These are phyloP conservation scores for Chelon labrosus DNA, from an alignment of 2,797 vertebrate species.

Conservation along the genomic window DNA sequence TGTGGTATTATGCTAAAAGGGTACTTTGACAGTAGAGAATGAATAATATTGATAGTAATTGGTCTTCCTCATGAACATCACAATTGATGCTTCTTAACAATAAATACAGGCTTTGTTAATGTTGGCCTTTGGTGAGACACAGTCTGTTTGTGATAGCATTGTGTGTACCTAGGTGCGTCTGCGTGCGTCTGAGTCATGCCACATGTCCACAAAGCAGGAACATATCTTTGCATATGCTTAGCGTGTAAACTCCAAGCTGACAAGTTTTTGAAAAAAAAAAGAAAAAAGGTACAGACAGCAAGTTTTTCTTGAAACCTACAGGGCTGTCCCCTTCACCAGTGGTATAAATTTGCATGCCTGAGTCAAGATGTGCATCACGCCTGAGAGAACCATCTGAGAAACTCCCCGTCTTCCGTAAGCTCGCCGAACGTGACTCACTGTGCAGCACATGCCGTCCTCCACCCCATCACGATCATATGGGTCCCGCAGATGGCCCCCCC, in stretches of 20 bases:
- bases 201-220: not conserved
- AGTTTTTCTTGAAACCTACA: slow-evolving; percentile 7
- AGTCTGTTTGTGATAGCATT: slow-evolving; percentile 13
- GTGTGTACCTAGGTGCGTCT: slow-evolving; percentile 5
- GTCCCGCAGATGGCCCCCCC: slow-evolving; percentile 8
- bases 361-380: slow-evolving; percentile 61
- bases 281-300: not conserved
- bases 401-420: slow-evolving; percentile 37
- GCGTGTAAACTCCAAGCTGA: slow-evolving; percentile 4
- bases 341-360: slow-evolving; percentile 45
- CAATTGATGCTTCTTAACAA: not conserved
- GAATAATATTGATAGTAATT: not conserved
- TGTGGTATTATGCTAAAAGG: not conserved
- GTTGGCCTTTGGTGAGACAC: slow-evolving; percentile 9
- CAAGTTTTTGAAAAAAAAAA: no score
- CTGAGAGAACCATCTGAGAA: slow-evolving; percentile 40
- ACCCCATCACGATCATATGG: not conserved
- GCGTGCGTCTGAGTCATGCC: slow-evolving; percentile 24
- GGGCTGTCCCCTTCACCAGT: slow-evolving; percentile 1
- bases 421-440: slow-evolving; percentile 53
- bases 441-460: slow-evolving; percentile 16
- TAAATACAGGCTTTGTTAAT: slow-evolving; percentile 2
- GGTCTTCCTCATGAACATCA: not conserved
- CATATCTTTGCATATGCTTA: slow-evolving; percentile 11
- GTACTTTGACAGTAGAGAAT: not conserved